Base-by-base conservation (phyloP, 2,888 invertebrate species). In the Philhelius pedissequus region DNA sequence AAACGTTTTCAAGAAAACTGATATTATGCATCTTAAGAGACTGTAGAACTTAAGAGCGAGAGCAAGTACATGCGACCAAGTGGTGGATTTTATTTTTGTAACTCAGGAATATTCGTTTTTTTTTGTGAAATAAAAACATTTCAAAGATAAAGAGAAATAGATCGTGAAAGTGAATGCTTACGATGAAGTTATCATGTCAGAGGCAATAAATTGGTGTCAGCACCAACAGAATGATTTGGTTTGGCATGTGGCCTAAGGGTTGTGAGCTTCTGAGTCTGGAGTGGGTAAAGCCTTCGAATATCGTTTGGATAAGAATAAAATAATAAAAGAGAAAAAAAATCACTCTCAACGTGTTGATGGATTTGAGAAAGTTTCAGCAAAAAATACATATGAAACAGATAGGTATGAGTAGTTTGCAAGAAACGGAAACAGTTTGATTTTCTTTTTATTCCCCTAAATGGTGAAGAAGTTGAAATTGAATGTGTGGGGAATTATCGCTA, bases 151-250 rank as follows among this genome's bases (percentile, higher is more conserved):
- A 80, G 64, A 48, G 74, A 78, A 82, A 73, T 64, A 84, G 80
- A 84, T 80, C 84, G 84, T 80, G 80, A 84, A 84, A 84, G 84
- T 84, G 84, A 84, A 84, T 84, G 80, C 84, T 76, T 70, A 76
- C 84, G 84, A 84, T 84, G 84, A 84, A 84, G 84, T 84, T 80
- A 84, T 84, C 84, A 80, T 84, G 84, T 84, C 84, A 84, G 84
- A 76, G 68, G 84, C 84, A 84, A 84, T 84, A 84, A 84, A 84
- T 84, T 84, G 75, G 80, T 80, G 80, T 80, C 84, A 84, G 71
- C 84, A 71, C 80, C 80, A 80, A 68, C 52, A 54, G 66, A 56
- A 75, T 50, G 83, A 52, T 60, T 79, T 69, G 74, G 43, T 69
- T 64, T 76, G 80, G 71, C 66, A 76, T 71, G 64, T 48, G 56